Percentiles rank a stretch among this genome's conserved stretches.
phyloP scores from a whole-genome alignment of 1,140 invertebrate species.

The Lamellibrachia luymesi region DNA sequence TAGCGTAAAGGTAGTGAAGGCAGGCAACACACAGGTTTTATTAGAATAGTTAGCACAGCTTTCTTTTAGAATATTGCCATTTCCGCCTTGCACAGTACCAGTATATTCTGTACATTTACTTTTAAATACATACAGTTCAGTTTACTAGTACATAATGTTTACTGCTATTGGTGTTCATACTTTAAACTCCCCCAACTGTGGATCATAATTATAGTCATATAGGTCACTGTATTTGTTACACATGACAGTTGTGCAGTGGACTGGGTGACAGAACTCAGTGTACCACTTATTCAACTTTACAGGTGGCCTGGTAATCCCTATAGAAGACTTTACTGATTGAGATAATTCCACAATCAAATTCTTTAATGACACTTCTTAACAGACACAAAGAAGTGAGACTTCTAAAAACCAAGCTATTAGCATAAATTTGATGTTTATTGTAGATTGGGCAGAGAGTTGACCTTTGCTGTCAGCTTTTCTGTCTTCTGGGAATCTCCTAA shows the following conservation, averaged over 20 bases:
- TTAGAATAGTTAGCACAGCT: neutral
- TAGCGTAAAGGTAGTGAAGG: neutral
- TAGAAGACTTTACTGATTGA: neutral
- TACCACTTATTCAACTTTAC: neutral
- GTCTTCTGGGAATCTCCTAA: neutral
- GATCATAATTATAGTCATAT: neutral
- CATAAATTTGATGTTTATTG: neutral
- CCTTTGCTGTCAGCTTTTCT: neutral
- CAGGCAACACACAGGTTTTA: neutral
- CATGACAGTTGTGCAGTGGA: neutral
- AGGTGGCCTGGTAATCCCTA: neutral
- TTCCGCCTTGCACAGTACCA: neutral
- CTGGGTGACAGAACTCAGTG: neutral
- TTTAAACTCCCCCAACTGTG: neutral
- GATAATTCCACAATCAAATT: neutral
- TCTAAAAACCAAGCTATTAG: neutral
- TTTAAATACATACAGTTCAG: too few species aligned
- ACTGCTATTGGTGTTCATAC: too few species aligned
- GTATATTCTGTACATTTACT: neutral
- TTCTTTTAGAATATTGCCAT: neutral
- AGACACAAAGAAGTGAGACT: neutral
- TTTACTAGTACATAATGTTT: too few species aligned
- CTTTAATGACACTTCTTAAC: neutral
- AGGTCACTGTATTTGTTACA: neutral
- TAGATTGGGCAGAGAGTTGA: neutral